Evolutionary conservation across 2,113 vertebrate genomes (phyloP).

Genomic region (Oenanthe melanoleuca): DNA sequence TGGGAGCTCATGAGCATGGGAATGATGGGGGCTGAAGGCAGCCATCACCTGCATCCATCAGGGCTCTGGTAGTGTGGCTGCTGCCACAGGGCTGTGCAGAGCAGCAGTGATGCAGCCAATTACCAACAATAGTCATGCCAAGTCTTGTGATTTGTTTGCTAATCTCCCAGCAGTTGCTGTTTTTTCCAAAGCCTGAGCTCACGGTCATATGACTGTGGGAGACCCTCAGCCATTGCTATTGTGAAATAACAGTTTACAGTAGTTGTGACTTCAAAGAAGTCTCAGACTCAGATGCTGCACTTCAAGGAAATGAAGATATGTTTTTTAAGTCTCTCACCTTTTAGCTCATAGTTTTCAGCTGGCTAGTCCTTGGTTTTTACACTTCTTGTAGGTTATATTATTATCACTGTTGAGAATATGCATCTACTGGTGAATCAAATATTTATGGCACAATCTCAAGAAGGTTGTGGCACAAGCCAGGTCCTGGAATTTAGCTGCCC

Average conservation of each 20-base stretch:
- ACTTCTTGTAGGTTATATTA: not conserved
- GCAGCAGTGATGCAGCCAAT: not conserved
- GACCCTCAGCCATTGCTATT: not conserved
- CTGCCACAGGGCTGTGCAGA: not conserved
- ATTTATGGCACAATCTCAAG: not conserved
- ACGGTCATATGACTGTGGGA: not conserved
- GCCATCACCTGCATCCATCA: rapidly evolving
- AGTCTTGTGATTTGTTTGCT: conserved; percentile 43
- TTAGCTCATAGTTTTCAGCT: not conserved
- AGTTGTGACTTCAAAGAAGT: not conserved
- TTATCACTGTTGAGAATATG: not conserved
- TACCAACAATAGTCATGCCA: not conserved
- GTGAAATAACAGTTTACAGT: not conserved
- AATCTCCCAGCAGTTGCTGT: conserved; percentile 15
- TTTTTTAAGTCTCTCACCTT: not conserved
- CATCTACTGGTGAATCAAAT: not conserved
- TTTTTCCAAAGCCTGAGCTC: conserved; percentile 26
- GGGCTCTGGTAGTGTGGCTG: rapidly evolving
- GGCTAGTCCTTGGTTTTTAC: not conserved
- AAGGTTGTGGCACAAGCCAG: not conserved
- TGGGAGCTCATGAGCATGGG: rapidly evolving
- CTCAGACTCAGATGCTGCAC: not conserved
- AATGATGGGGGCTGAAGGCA: rapidly evolving
- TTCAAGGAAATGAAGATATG: not conserved
- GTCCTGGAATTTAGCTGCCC: not conserved